Conservation (phyloP, 2,797 vertebrate genomes). For the Lagocephalus sceleratus region DNA sequence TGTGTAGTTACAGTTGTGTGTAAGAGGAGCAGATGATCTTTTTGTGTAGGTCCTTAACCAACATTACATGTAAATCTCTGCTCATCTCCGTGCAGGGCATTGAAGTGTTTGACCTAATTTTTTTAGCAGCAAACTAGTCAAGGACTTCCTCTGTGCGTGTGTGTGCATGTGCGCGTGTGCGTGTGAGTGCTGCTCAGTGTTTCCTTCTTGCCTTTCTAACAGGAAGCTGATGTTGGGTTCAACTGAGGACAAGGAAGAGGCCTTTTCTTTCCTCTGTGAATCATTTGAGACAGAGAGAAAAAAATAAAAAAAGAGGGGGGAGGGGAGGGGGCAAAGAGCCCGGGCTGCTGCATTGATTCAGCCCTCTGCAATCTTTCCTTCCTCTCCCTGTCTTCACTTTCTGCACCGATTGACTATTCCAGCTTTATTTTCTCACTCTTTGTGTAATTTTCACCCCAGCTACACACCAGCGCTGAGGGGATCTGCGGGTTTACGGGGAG, state of each 20-base stretch:
- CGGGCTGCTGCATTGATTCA: conserved; percentile 79
- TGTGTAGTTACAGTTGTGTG: conserved; percentile 1
- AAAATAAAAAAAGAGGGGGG: conserved; percentile 18
- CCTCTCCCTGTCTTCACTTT: conserved; percentile 42
- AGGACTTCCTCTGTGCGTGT: conserved; percentile 77
- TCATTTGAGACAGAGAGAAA: conserved; percentile 67
- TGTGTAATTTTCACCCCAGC: conserved; percentile 40
- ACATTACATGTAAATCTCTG: conserved; percentile 55
- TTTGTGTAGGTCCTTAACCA: conserved; percentile 32
- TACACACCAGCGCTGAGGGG: conserved; percentile 53
- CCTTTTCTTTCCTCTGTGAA: conserved; percentile 84
- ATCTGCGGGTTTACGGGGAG: conserved; percentile 60
- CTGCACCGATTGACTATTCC: conserved; percentile 82
- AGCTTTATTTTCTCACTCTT: conserved; percentile 40
- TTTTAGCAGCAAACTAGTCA: conserved; percentile 73
- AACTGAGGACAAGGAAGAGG: conserved; percentile 85
- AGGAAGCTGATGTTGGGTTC: conserved; percentile 86
- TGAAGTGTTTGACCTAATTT: conserved; percentile 84
- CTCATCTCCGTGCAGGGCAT: conserved; percentile 66
- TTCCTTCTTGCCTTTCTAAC: conserved; percentile 80
- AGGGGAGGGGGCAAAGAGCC: conserved; percentile 35
- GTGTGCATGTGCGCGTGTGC: conserved; percentile 33
- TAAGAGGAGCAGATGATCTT: conserved; percentile 14
- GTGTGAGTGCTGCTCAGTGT: conserved; percentile 74
- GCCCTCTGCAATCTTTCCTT: conserved; percentile 80